A percentile compares a stretch with the other conserved stretches of the same genome.
Conservation (phyloP, 2,113 vertebrate genomes). For the Bombycilla garrulus region DNA sequence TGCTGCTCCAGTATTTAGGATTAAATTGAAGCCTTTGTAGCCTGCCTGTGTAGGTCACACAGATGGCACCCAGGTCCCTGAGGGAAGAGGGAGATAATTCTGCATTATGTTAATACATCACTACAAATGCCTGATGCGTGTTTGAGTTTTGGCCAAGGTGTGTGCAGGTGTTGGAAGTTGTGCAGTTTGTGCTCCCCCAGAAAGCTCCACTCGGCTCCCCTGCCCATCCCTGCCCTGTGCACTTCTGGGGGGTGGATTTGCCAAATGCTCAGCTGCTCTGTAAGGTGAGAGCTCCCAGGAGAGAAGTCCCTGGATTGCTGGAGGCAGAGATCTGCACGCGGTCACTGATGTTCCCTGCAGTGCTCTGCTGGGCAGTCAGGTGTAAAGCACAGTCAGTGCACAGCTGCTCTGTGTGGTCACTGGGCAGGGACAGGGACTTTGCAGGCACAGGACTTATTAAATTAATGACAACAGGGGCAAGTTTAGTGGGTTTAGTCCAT, state of each 20-base stretch:
- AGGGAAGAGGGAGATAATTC: not conserved
- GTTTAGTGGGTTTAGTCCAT: not conserved
- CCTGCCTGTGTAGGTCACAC: not conserved
- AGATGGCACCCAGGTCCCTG: not conserved
- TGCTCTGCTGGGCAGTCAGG: not conserved
- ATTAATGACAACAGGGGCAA: not conserved
- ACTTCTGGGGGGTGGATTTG: slow-evolving; percentile 84
- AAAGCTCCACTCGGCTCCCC: slow-evolving; percentile 79
- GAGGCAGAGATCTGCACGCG: too few relatives aligned
- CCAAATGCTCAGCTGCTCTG: slow-evolving; percentile 78
- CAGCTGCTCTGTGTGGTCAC: too few relatives aligned
- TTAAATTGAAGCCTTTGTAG: not conserved
- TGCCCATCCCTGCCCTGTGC: slow-evolving; percentile 80
- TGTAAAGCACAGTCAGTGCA: rapidly evolving
- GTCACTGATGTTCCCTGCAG: not conserved
- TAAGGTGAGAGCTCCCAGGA: slow-evolving; percentile 84
- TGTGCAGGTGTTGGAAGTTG: not conserved
- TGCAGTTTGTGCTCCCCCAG: slow-evolving; percentile 64
- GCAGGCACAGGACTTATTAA: not conserved
- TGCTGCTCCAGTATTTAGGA: not conserved
- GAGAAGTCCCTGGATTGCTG: slow-evolving; percentile 57
- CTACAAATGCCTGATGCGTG: not conserved
- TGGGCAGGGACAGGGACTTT: not conserved
- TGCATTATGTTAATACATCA: not conserved
- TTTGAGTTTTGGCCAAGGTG: not conserved